Percentiles rank a stretch among this genome's conserved stretches.
Conservation (phyloP, 2,113 vertebrate species). For the Pomatorhinus ruficollis region DNA sequence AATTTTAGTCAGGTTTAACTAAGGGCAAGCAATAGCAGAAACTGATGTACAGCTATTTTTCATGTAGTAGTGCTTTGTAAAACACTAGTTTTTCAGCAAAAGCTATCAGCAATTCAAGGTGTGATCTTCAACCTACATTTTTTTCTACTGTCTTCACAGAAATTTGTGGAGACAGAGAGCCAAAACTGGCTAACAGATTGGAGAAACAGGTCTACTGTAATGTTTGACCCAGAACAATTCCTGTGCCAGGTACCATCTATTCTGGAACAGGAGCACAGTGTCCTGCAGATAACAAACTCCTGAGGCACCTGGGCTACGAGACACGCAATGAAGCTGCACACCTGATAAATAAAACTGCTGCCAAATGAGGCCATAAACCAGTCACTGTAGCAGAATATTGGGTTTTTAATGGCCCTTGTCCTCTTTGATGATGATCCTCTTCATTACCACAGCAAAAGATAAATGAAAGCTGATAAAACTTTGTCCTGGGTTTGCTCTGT, state of each 20-base stretch:
- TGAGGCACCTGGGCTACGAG: neutral
- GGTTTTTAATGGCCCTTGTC: slow-evolving; percentile 1
- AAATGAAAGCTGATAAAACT: neutral
- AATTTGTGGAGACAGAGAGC: neutral
- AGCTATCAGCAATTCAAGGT: neutral
- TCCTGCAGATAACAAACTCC: neutral
- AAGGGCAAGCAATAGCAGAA: neutral
- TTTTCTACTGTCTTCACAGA: neutral
- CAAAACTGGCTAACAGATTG: neutral
- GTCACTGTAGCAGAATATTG: neutral
- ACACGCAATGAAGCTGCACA: neutral
- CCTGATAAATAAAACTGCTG: neutral
- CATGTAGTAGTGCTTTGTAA: neutral
- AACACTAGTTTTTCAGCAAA: neutral
- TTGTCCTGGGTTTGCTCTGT: neutral
- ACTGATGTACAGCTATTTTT: neutral
- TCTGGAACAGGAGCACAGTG: neutral
- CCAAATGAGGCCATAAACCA: slow-evolving; percentile 9
- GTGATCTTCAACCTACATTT: neutral
- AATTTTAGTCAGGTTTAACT: neutral
- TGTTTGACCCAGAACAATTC: neutral
- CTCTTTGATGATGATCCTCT: neutral
- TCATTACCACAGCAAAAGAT: neutral
- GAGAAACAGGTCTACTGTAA: neutral
- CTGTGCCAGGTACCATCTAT: neutral